Evolutionary conservation across 2,888 invertebrate genomes (phyloP), one percentile per base, ranked within the genome.

Genomic region (Achlya flavicornis): DNA sequence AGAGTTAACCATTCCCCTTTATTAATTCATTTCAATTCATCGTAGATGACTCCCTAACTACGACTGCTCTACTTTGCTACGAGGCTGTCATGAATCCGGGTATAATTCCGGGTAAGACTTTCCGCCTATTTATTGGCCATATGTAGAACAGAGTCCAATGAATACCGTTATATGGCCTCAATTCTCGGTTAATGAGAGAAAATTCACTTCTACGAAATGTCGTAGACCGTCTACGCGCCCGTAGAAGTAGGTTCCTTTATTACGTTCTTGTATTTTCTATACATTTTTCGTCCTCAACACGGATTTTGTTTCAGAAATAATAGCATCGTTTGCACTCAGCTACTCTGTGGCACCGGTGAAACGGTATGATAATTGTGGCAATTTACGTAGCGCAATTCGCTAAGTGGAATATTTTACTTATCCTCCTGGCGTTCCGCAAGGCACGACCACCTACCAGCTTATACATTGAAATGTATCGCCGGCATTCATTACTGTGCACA

Each of bases 331-430:
- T 67, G 66, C 65, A 61, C 65, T 67, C 65, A 72, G 70, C 66
- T 67, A 66, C 63, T 70, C 66, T 63, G 65, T 60, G 67, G 72
- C 71, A 69, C 72, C 75, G 74, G 76, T 76, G 76, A 75, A 81
- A 80, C 80, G 80, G 84, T 88, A 88, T 86, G 86, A 84, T 88
- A 88, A 88, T 87, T 88, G 83, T 82, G 78, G 78, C 86, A 83
- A 86, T 88, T 85, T 85, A 79, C 85, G 78, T 60, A 60, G 79
- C 78, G 84, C 90, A 91, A 90, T 92, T 84, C 83, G 65, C 87
- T 91, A 87, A 92, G 87, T 91, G 91, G 89, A 85, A 86, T 86
- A 86, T 87, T 88, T 86, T 87, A 88, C 90, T 92, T 87, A 92
- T 92, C 92, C 92, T 84, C 81, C 69, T 76, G 78, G 79, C 82